Conservation (phyloP, 2,797 vertebrate species). For the Valencia hispanica region DNA sequence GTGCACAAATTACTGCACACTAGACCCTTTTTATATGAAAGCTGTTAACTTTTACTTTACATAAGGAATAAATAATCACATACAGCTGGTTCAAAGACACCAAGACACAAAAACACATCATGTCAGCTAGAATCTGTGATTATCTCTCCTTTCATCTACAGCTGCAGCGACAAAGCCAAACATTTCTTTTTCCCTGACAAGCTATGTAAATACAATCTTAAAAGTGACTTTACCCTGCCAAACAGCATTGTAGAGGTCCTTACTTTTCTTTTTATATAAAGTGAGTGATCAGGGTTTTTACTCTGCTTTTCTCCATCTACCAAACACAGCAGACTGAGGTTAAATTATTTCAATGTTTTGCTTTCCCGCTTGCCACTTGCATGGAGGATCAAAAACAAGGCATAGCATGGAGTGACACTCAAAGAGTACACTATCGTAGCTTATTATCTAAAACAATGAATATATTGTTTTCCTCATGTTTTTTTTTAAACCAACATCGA, state of each 20-base stretch:
- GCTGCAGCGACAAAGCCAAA: conserved; percentile 73
- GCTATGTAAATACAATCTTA: conserved; percentile 78
- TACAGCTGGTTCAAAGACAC: conserved; percentile 72
- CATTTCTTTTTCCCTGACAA: conserved; percentile 74
- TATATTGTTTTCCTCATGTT: conserved; percentile 58
- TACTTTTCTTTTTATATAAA: conserved; percentile 70
- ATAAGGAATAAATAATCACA: conserved; percentile 77
- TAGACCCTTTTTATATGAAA: conserved; percentile 66
- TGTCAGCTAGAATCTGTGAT: conserved; percentile 73
- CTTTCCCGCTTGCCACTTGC: conserved; percentile 69
- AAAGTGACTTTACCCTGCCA: conserved; percentile 77
- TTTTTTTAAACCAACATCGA: conserved; percentile 64
- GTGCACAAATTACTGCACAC: conserved; percentile 28
- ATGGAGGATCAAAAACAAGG: conserved; percentile 73
- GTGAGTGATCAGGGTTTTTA: conserved; percentile 72
- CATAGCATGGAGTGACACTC: conserved; percentile 65
- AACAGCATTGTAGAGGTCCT: conserved; percentile 71
- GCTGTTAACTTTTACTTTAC: conserved; percentile 74
- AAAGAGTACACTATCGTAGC: conserved; percentile 58
- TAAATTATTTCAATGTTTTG: conserved; percentile 78
- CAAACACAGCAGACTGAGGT: conserved; percentile 76
- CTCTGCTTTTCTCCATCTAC: conserved; percentile 64
- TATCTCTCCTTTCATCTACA: conserved; percentile 73
- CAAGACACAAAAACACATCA: conserved; percentile 72
- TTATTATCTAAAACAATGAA: conserved; percentile 72